phyloP scores from a whole-genome alignment of 2,888 invertebrate species.

The Alentia gelatinosa region DNA sequence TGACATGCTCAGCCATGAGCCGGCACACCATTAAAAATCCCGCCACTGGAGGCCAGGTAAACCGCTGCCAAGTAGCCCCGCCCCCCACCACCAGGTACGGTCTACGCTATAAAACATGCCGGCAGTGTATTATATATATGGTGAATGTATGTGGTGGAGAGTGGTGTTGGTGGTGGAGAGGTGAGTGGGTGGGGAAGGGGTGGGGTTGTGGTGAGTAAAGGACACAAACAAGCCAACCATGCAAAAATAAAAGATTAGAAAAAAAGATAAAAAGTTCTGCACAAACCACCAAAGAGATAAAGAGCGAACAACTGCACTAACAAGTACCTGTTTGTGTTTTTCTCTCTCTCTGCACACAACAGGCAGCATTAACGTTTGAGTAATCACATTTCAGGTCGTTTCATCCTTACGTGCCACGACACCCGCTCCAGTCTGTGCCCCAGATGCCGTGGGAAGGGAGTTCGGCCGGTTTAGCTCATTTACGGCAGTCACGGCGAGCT shows the following conservation, averaged over 20 bases:
- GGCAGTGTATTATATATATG: too few relatives aligned
- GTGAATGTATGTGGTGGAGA: too few relatives aligned
- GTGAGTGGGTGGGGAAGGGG: too few relatives aligned
- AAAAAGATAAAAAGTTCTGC: too few relatives aligned
- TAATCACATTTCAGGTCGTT: background rate
- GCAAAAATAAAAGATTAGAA: background rate
- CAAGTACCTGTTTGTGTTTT: background rate
- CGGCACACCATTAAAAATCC: background rate
- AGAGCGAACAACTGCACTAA: constrained; percentile 3
- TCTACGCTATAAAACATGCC: too few relatives aligned
- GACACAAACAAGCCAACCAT: background rate
- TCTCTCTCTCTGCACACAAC: background rate
- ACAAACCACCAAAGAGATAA: background rate
- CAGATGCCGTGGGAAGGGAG: background rate
- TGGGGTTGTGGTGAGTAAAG: too few relatives aligned
- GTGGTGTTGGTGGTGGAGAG: too few relatives aligned
- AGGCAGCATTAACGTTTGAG: background rate
- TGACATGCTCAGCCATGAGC: background rate
- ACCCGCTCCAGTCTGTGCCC: background rate
- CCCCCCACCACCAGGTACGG: too few relatives aligned
- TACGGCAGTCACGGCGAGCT: background rate
- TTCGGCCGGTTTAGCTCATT: background rate
- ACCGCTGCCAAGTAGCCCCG: too few relatives aligned
- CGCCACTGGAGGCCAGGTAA: too few relatives aligned
- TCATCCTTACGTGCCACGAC: background rate